Evolutionary conservation across 2,113 vertebrate species (phyloP).

Genomic region (Ginglymostoma cirratum): DNA sequence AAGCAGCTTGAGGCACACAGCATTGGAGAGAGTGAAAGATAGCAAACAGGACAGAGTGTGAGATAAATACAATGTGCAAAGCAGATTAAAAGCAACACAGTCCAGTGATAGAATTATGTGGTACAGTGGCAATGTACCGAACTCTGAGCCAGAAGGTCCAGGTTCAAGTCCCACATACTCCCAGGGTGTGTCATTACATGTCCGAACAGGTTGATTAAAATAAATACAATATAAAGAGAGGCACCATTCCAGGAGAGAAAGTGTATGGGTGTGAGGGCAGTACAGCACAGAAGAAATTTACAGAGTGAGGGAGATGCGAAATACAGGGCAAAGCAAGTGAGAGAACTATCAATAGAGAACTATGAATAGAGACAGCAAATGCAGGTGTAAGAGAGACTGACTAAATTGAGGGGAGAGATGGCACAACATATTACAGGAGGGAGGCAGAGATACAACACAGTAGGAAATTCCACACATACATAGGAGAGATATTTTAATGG

Average conservation of each 20-base stretch:
- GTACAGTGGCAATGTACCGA: too few species aligned
- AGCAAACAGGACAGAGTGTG: neutral
- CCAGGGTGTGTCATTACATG: too few species aligned
- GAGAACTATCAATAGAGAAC: neutral
- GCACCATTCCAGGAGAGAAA: neutral
- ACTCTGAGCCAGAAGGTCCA: too few species aligned
- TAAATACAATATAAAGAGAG: neutral
- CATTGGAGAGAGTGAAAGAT: neutral
- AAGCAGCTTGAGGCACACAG: neutral
- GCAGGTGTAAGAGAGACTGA: neutral
- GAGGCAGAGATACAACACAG: neutral
- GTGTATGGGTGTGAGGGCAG: neutral
- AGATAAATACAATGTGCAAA: neutral
- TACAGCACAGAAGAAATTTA: neutral
- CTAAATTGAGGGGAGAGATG: neutral
- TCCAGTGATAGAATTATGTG: too few species aligned
- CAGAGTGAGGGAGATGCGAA: neutral
- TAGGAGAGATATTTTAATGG: neutral
- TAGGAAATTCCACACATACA: neutral
- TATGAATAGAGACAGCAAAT: neutral
- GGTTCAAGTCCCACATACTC: too few species aligned
- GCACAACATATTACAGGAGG: neutral
- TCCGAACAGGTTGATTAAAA: neutral
- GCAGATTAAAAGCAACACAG: neutral
- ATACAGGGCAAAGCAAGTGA: neutral